These are phyloP conservation scores for Thalpophila matura DNA, from an alignment of 2,888 invertebrate genomes.

Conservation along the genomic window DNA sequence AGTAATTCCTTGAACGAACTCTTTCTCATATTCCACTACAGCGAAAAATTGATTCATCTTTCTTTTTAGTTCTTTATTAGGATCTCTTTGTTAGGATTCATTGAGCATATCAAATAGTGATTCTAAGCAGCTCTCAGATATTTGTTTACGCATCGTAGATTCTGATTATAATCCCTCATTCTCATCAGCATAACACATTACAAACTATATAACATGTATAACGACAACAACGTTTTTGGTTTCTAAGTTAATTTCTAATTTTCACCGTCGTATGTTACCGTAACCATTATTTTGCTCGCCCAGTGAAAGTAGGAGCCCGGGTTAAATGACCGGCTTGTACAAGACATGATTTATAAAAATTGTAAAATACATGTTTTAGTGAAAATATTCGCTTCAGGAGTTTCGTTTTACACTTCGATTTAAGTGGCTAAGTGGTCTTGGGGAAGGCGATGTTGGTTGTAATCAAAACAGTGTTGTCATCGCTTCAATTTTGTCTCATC, in stretches of 20 bases:
- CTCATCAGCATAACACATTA: slow-evolving; percentile 44
- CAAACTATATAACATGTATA: slow-evolving; percentile 41
- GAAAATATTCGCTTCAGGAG: slow-evolving; percentile 38
- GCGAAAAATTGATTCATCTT: too few species aligned
- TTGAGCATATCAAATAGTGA: too few species aligned
- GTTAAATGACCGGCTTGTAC: slow-evolving; percentile 55
- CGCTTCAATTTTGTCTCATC: neutral
- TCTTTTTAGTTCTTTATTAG: too few species aligned
- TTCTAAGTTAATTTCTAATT: slow-evolving; percentile 79
- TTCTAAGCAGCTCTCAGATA: neutral
- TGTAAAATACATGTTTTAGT: slow-evolving; percentile 49
- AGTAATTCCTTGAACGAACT: too few species aligned
- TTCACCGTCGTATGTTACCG: slow-evolving; percentile 78
- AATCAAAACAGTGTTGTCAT: slow-evolving; percentile 39
- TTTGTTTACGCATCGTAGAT: slow-evolving; percentile 18
- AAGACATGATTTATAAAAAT: slow-evolving; percentile 60
- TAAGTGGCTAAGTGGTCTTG: slow-evolving; percentile 37
- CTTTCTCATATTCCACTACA: too few species aligned
- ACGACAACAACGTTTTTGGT: slow-evolving; percentile 60
- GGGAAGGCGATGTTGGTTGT: slow-evolving; percentile 39
- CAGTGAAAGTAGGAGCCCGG: slow-evolving; percentile 76
- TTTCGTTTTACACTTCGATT: slow-evolving; percentile 35
- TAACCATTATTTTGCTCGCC: slow-evolving; percentile 77
- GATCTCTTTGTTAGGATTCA: too few species aligned
- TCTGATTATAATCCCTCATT: slow-evolving; percentile 34